Evolutionary conservation across 2,797 vertebrate species (phyloP).

Genomic region (Sebastiscus albofasciatus): DNA sequence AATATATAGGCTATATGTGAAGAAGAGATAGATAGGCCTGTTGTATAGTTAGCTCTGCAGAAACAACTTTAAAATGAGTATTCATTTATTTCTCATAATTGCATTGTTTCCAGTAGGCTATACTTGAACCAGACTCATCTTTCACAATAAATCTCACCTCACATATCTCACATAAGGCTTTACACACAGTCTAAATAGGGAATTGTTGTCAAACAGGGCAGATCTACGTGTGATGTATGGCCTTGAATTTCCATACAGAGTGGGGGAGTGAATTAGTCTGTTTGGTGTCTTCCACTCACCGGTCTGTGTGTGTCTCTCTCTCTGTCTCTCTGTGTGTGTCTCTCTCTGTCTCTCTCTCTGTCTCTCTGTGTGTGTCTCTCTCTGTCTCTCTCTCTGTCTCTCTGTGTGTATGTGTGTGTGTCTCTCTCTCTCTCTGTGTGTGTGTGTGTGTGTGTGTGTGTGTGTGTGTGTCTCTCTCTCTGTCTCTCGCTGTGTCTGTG

Average conservation of each 20-base stretch:
- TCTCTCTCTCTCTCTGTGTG: too few species aligned
- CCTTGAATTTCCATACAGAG: constrained; percentile 45
- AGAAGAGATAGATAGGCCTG: constrained; percentile 8
- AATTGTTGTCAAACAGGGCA: constrained; percentile 46
- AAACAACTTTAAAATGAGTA: neutral
- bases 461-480: too few species aligned
- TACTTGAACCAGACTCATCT: constrained; percentile 18
- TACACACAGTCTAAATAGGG: constrained; percentile 33
- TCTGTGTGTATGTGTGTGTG: too few species aligned
- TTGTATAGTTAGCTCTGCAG: neutral
- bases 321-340: too few species aligned
- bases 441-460: too few species aligned
- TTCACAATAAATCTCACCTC: constrained; percentile 13
- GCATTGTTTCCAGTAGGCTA: neutral
- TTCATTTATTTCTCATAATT: neutral
- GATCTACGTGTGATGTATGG: constrained; percentile 38
- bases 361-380: neutral
- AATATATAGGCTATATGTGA: neutral
- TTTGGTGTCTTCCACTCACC: constrained; percentile 34
- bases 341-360: too few species aligned
- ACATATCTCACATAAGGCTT: constrained; percentile 26
- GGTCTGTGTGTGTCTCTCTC: neutral
- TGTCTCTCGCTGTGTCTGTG: too few species aligned
- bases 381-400: too few species aligned
- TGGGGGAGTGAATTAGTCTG: constrained; percentile 33